Percentiles rank a stretch among this genome's conserved stretches.
These are phyloP conservation scores for Acanthurus tractus DNA, from an alignment of 2,797 vertebrate genomes.

Conservation along the genomic window DNA sequence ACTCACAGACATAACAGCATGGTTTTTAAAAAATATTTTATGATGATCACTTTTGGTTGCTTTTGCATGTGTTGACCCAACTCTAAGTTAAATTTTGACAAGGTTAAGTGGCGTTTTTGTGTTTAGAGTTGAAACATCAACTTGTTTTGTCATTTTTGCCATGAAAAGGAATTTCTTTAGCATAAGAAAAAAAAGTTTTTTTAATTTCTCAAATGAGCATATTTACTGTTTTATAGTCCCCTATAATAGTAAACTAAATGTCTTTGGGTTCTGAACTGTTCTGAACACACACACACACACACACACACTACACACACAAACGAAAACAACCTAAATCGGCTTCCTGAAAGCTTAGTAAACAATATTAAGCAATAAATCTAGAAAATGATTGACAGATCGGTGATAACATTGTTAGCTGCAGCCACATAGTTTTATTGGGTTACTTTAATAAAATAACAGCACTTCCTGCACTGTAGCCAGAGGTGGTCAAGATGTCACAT, in stretches of 20 bases:
- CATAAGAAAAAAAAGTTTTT: no score
- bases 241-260: not conserved
- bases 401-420: not conserved
- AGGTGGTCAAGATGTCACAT: not conserved
- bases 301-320: no score
- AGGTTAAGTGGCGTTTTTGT: not conserved
- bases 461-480: not conserved
- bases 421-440: not conserved
- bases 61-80: not conserved
- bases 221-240: not conserved
- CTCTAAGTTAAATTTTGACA: not conserved
- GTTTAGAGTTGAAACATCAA: no score
- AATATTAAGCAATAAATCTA: not conserved
- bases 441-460: not conserved
- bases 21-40: not conserved
- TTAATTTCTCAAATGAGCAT: not conserved
- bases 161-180: not conserved
- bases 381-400: not conserved
- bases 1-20: not conserved
- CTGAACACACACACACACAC: not conserved
- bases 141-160: no score
- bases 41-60: not conserved
- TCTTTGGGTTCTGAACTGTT: not conserved
- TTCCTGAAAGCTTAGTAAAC: not conserved
- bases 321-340: not conserved